A percentile compares a stretch with the other conserved stretches of the same genome.
phyloP scores from a whole-genome alignment of 64 coral and sea anemone species.

The Orbicella faveolata region DNA sequence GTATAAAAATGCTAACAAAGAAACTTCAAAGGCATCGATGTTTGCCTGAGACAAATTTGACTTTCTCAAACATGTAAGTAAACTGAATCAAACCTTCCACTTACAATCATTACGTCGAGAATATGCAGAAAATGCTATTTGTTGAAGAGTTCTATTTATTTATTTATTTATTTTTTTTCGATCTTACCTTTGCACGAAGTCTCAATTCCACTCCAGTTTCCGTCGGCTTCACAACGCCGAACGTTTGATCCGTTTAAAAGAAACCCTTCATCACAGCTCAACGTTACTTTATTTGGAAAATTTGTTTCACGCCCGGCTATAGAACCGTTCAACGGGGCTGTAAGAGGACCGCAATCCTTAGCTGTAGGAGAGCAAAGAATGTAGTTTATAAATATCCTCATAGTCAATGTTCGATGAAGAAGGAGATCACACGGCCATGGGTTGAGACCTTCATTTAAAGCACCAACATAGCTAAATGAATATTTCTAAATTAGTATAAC shows the following conservation, averaged over 20 bases:
- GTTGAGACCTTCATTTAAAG: no score
- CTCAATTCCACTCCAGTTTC: constrained; percentile 26
- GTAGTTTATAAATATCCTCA: neutral
- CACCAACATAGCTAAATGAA: no score
- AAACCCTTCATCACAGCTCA: constrained; percentile 34
- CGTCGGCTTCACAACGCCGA: constrained; percentile 23
- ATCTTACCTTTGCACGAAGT: constrained; percentile 25
- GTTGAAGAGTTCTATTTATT: no score
- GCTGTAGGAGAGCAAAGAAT: constrained; percentile 2
- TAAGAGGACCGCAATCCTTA: constrained; percentile 51
- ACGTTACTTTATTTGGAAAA: constrained; percentile 23
- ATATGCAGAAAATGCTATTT: no score
- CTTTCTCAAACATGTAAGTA: no score
- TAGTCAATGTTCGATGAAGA: no score
- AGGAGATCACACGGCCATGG: no score
- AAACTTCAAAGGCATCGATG: neutral
- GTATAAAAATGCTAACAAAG: neutral
- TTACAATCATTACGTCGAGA: neutral
- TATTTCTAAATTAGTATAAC: no score
- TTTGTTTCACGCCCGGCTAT: constrained; percentile 23
- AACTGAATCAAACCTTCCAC: no score
- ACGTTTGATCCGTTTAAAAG: constrained; percentile 25
- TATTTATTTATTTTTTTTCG: no score
- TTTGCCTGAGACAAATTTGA: no score
- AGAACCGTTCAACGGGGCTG: constrained; percentile 40